Percentiles rank a stretch among this genome's conserved stretches.
phyloP scores from a whole-genome alignment of 2,888 invertebrate genomes.

The Hyles lineata region DNA sequence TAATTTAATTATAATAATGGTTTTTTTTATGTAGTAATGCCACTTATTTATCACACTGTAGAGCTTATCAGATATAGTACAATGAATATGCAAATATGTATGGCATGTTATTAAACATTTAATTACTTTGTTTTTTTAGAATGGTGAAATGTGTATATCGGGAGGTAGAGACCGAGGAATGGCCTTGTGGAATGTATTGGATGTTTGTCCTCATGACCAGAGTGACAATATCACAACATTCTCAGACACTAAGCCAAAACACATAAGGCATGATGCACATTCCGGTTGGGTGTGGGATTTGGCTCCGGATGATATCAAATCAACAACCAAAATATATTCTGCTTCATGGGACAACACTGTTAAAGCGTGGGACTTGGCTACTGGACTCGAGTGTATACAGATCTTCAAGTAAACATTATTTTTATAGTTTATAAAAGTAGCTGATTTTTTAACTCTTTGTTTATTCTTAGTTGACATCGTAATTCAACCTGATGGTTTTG shows the following conservation, averaged over 20 bases:
- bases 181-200: conserved; percentile 79
- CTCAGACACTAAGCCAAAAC: conserved; percentile 61
- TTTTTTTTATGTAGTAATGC: too few relatives aligned
- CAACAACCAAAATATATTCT: conserved; percentile 80
- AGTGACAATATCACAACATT: conserved; percentile 55
- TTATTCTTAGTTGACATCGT: too few relatives aligned
- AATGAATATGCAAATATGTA: too few relatives aligned
- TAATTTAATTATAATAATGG: too few relatives aligned
- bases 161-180: conserved; percentile 85
- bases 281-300: conserved; percentile 88
- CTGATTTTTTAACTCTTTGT: background rate
- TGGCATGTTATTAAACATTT: background rate
- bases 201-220: conserved; percentile 57
- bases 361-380: conserved; percentile 82
- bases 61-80: too few relatives aligned
- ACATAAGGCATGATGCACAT: conserved; percentile 79
- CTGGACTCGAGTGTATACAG: conserved; percentile 73
- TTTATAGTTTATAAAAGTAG: background rate
- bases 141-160: conserved; percentile 81
- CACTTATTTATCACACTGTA: too few relatives aligned
- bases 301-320: conserved; percentile 69
- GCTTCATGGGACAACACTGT: conserved; percentile 87
- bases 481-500: too few relatives aligned
- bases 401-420: conserved; percentile 71
- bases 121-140: conserved; percentile 54